A percentile compares a stretch with the other conserved stretches of the same genome.
These are phyloP conservation scores for Calidris pugnax DNA, from an alignment of 2,113 vertebrate genomes.

Conservation along the genomic window DNA sequence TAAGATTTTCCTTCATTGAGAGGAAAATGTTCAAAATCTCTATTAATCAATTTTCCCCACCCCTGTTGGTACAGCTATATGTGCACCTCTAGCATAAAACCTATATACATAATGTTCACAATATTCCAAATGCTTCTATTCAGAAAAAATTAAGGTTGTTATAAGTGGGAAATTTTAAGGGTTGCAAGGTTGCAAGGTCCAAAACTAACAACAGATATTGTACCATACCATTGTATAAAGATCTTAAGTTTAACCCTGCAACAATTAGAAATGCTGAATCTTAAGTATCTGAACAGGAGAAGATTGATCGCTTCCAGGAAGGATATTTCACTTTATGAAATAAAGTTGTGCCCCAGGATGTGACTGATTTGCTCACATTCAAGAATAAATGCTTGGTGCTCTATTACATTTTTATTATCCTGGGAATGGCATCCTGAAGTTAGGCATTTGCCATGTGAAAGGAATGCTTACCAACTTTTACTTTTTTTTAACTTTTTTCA, in stretches of 20 bases:
- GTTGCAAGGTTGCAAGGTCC: background rate
- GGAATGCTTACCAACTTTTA: too few relatives aligned
- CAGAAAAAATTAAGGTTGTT: background rate
- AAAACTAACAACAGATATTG: background rate
- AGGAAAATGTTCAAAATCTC: background rate
- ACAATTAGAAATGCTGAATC: background rate
- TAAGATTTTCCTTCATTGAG: background rate
- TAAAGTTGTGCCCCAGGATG: too few relatives aligned
- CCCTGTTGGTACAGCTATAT: fast-evolving
- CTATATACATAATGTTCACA: fast-evolving
- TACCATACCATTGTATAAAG: background rate
- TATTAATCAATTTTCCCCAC: background rate
- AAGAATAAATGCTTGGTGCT: too few relatives aligned
- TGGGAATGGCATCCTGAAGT: too few relatives aligned
- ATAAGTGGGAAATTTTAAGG: background rate
- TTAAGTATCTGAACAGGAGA: background rate
- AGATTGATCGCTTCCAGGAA: background rate
- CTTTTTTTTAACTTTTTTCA: background rate
- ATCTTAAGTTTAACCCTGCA: background rate
- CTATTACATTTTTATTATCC: too few relatives aligned
- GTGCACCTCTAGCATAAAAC: background rate
- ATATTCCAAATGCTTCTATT: background rate
- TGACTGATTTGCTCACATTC: too few relatives aligned
- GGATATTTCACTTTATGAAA: background rate
- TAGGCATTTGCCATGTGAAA: too few relatives aligned